Evolutionary conservation across 2,888 invertebrate species (phyloP), one percentile per base, ranked within the genome.

Genomic region (Apocheima hispidaria): DNA sequence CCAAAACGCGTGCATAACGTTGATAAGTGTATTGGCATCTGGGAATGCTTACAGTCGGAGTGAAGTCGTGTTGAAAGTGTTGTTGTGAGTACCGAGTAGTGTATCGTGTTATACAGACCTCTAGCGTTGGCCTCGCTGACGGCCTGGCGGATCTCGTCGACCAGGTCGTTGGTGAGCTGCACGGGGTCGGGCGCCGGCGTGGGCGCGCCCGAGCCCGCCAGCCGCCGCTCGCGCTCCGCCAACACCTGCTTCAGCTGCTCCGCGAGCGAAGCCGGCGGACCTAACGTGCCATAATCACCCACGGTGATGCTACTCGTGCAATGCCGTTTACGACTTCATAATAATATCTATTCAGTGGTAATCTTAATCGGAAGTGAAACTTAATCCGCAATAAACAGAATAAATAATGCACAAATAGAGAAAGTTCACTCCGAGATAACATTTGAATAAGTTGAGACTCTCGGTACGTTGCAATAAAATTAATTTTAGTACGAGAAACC

Each of bases 201-300:
- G 28, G 73, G 70, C 50, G 71, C 60, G 60, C 73, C 60, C 50
- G 71, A 59, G 60, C 73, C 60, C 59, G 75, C 93, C 63, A 95
- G 93, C 63, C 96, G 94, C 83, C 96, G 94, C 90, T 97, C 97
- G 73, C 97, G 94, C 89, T 97, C 97, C 63, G 97, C 96, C 77
- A 97, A 89, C 75, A 97, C 97, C 86, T 96, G 96, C 93, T 97
- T 97, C 75, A 97, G 93, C 86, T 97, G 97, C 88, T 97, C 97
- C 18, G 97, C 97, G 71, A 97, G 93, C 59, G 96, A 96, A 69
- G 96, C 94, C 51, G 96, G 96, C 61, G 96, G 96, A 77, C 95
- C 95, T 87, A 81, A 54, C 74, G 66, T 69, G 10, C 35, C 59
- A 67, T 23, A 35, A 18, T 12, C 21, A 5, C 35, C 14, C 21